Base-by-base conservation (phyloP, 1,140 invertebrate genomes). In the Thalassaphorura encarpata region DNA sequence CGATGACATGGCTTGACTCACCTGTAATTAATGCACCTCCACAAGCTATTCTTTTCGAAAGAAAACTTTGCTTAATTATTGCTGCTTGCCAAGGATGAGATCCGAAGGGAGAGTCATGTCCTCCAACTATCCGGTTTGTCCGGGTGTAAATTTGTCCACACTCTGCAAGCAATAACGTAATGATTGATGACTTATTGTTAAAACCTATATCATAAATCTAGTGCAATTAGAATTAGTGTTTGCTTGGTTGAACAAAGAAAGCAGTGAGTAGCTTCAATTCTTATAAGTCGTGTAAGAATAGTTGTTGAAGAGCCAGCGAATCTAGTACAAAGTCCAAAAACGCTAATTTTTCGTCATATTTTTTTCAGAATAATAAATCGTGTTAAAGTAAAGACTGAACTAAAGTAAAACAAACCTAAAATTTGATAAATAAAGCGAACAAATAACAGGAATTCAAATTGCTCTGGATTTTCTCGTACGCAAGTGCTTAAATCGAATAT, bases 21-120 rank as follows among this genome's bases (percentile, higher is more conserved):
- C n/a, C n/a, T n/a, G n/a, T n/a, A n/a, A 93, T 75, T n/a, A 95
- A 72, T 1, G 88, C 87, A 3, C 88, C 91, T 1, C 91, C 90
- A 68, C 90, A 94, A 2, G 89, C 87, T 2, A 94, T 78, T 67
- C 93, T 89, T 68, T 90, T 89, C 41, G 83, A 84, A 13, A 94
- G 72, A 67, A 93, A 93, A 29, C 86, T 86, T 27, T 87, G 86
- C 70, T 94, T 95, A 53, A 94, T 89, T 26, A 95, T 81, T 6
- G 90, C 90, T 21, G 87, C 90, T 77, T 93, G 89, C 89, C 89
- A 95, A n/a, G 90, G 90, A 76, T 93, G 89, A 36, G 85, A 86
- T 4, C 87, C 48, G 33, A 51, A 51, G 5, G 48, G 5, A 5
- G 43, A 18, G 39, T 62, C 60, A 13, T 52, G 21, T 40, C 60